Evolutionary conservation across 1,140 invertebrate genomes (phyloP).

Genomic region (Apis dorsata): DNA sequence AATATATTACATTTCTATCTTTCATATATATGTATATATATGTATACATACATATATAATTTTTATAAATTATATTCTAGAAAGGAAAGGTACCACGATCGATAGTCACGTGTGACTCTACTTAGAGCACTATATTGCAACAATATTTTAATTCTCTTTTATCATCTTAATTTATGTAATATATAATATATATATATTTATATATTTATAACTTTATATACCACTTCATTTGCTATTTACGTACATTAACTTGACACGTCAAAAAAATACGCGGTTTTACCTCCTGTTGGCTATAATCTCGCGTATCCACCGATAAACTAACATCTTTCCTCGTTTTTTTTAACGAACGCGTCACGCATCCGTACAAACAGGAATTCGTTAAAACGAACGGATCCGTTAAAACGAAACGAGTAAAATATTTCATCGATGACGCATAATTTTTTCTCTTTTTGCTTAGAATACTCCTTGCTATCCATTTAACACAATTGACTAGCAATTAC

Average conservation of each 20-base stretch:
- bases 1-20: slow-evolving; percentile 19
- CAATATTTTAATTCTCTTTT: slow-evolving; percentile 59
- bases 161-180: slow-evolving; percentile 29
- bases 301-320: slow-evolving; percentile 10
- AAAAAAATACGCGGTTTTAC: background rate
- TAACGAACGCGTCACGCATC: slow-evolving; percentile 32
- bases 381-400: too few species aligned
- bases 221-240: slow-evolving; percentile 25
- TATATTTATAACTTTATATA: slow-evolving; percentile 25
- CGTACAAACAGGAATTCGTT: background rate
- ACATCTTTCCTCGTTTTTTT: slow-evolving; percentile 24
- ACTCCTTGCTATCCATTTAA: slow-evolving; percentile 38
- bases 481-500: slow-evolving; percentile 57
- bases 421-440: slow-evolving; percentile 5
- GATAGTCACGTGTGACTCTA: slow-evolving; percentile 51
- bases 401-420: slow-evolving; percentile 25
- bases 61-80: slow-evolving; percentile 46
- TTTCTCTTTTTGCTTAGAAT: background rate
- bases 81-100: slow-evolving; percentile 50
- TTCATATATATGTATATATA: slow-evolving; percentile 8
- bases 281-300: slow-evolving; percentile 6
- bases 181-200: slow-evolving; percentile 29
- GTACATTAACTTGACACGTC: slow-evolving; percentile 13
- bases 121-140: slow-evolving; percentile 64
- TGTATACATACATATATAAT: slow-evolving; percentile 12